Evolutionary conservation across 2,888 invertebrate genomes (phyloP).

Genomic region (Polymixis lichenea): DNA sequence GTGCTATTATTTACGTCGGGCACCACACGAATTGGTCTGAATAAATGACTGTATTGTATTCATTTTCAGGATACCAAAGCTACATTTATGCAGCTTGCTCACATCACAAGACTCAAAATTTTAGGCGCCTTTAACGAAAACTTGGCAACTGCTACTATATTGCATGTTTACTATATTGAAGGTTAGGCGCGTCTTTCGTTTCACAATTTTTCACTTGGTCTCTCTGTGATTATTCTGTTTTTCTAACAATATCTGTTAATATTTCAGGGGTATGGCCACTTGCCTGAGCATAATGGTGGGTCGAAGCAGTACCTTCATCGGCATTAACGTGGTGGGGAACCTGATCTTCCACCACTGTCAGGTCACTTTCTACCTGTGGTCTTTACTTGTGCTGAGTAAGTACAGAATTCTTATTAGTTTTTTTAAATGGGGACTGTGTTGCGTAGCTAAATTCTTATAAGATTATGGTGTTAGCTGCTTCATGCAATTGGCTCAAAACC

Average conservation of each 20-base stretch:
- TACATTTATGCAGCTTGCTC: background rate
- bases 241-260: background rate
- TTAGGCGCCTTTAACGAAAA: background rate
- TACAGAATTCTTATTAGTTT: constrained; percentile 38
- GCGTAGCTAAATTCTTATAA: too few species aligned
- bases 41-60: constrained; percentile 63
- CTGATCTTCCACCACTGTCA: constrained; percentile 83
- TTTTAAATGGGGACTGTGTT: background rate
- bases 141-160: background rate
- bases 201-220: background rate
- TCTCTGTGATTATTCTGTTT: constrained; percentile 17
- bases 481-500: background rate
- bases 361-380: constrained; percentile 83
- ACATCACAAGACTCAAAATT: background rate
- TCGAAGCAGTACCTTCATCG: constrained; percentile 82
- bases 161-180: background rate
- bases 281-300: constrained; percentile 88
- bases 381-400: constrained; percentile 85
- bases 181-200: background rate
- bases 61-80: background rate
- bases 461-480: too few species aligned
- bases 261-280: constrained; percentile 82
- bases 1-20: too few species aligned
- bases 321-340: constrained; percentile 86
- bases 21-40: too few species aligned